Evolutionary conservation across 2,888 invertebrate genomes (phyloP).

Genomic region (Pyrrhosoma nymphula): DNA sequence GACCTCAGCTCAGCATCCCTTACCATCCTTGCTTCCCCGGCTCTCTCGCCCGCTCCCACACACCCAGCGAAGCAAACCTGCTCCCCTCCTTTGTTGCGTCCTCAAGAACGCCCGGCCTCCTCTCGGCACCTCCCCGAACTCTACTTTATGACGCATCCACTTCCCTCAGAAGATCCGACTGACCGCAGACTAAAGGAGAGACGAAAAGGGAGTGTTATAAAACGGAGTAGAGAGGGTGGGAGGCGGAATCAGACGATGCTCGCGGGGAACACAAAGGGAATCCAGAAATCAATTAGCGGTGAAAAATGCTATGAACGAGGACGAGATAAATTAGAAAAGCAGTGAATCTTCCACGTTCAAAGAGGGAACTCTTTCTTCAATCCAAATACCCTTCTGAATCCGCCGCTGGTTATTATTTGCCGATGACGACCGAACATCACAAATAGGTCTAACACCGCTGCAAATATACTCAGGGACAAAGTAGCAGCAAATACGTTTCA

Average conservation of each 20-base stretch:
- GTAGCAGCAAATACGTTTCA: no score
- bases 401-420: no score
- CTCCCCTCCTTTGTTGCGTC: background rate
- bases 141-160: slow-evolving; percentile 62
- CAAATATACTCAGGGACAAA: no score
- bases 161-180: slow-evolving; percentile 58
- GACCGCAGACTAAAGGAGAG: slow-evolving; percentile 20
- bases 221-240: background rate
- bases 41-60: background rate
- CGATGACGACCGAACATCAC: no score
- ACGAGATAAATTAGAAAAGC: background rate
- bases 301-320: background rate
- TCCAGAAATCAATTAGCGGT: slow-evolving; percentile 20
- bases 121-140: background rate
- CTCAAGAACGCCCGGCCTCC: background rate
- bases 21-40: background rate
- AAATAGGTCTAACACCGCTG: no score
- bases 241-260: background rate
- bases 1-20: background rate
- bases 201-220: background rate
- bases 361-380: background rate
- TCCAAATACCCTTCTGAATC: no score
- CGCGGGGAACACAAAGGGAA: background rate
- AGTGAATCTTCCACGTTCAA: background rate
- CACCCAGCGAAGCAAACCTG: background rate